Evolutionary conservation across 2,113 vertebrate genomes (phyloP).

Genomic region (Miniopterus natalensis): DNA sequence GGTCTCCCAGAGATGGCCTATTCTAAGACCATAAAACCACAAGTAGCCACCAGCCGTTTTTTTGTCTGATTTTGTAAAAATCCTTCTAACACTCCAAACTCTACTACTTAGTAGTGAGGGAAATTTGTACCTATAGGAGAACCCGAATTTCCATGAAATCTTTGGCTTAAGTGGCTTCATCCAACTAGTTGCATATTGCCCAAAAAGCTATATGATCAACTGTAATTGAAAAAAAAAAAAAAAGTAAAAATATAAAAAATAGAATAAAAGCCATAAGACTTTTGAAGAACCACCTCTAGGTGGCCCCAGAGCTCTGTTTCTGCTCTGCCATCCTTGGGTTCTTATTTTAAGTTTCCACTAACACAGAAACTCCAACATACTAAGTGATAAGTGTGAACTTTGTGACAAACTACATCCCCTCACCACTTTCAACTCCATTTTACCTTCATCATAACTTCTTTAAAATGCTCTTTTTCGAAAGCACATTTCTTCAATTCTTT

Average conservation of each 20-base stretch:
- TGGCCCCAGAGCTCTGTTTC: slow-evolving; percentile 13
- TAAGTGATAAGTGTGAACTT: slow-evolving; percentile 42
- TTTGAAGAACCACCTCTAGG: slow-evolving; percentile 45
- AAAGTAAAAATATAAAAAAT: not conserved
- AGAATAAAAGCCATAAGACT: not conserved
- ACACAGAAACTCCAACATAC: not conserved
- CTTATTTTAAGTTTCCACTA: not conserved
- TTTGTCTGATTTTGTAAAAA: slow-evolving; percentile 48
- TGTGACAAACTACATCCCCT: not conserved
- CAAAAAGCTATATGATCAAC: not conserved
- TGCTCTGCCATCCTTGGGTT: slow-evolving; percentile 18
- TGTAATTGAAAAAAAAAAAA: not conserved
- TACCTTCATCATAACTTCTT: not conserved
- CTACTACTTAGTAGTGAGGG: not conserved
- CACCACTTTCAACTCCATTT: not conserved
- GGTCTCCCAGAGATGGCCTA: not conserved
- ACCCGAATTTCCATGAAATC: not conserved
- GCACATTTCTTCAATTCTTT: not conserved
- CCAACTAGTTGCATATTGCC: not conserved
- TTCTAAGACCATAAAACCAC: not conserved
- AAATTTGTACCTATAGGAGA: not conserved
- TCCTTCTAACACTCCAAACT: not conserved
- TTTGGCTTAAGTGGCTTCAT: slow-evolving; percentile 11
- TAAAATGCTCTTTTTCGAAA: slow-evolving; percentile 7
- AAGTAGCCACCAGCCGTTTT: not conserved